Percentiles rank a stretch among this genome's conserved stretches.
phyloP scores from a whole-genome alignment of 2,797 vertebrate genomes.

The Trematomus bernacchii region DNA sequence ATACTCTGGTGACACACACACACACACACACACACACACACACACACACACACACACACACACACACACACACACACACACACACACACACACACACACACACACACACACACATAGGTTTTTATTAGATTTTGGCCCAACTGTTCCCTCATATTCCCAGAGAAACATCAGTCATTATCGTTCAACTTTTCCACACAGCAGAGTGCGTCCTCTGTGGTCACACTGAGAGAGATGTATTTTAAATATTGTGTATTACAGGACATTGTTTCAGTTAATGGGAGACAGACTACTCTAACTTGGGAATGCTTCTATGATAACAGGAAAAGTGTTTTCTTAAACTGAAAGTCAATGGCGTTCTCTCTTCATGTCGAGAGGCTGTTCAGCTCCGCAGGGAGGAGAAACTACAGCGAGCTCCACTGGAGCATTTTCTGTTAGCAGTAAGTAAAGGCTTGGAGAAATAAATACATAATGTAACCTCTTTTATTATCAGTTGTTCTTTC shows the following conservation, averaged over 20 bases:
- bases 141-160: constrained; percentile 1
- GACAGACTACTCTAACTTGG: constrained; percentile 9
- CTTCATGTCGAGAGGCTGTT: constrained; percentile 51
- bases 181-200: constrained; percentile 30
- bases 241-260: constrained; percentile 5
- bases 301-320: constrained; percentile 46
- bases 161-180: constrained; percentile 28
- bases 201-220: constrained; percentile 47
- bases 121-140: constrained; percentile 35
- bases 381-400: constrained; percentile 53
- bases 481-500: too few relatives aligned
- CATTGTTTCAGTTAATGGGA: constrained; percentile 12
- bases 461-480: background rate
- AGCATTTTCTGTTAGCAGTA: constrained; percentile 31
- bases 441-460: constrained; percentile 14
- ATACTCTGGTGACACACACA: too few relatives aligned
- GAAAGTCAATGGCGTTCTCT: constrained; percentile 28
- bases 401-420: constrained; percentile 43
- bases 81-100: too few relatives aligned
- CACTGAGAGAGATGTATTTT: background rate
- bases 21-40: too few relatives aligned
- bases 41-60: too few relatives aligned
- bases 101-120: background rate
- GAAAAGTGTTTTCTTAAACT: constrained; percentile 29
- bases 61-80: too few relatives aligned